Conservation (phyloP, 2,888 invertebrate species). For the Hedychridium roseum region DNA sequence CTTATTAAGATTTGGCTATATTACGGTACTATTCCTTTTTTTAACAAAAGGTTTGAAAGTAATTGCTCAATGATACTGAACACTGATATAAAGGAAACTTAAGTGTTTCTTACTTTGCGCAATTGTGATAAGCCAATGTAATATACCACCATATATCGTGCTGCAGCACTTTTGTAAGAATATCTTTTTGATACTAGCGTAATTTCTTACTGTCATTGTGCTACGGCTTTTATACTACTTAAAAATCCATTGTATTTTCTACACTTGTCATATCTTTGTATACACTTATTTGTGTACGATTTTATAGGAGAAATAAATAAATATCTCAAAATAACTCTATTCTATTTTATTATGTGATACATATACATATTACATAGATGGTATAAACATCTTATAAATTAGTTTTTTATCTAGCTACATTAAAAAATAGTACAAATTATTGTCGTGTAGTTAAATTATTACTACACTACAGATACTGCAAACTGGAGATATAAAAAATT, state of each 20-base stretch:
- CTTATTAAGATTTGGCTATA: too few species aligned
- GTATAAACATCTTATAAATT: too few species aligned
- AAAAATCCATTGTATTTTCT: conserved; percentile 21
- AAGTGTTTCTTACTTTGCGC: conserved; percentile 23
- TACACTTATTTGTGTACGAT: conserved; percentile 31
- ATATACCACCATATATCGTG: conserved; percentile 4
- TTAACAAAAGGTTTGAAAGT: conserved; percentile 13
- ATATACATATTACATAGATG: too few species aligned
- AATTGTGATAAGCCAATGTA: conserved; percentile 32
- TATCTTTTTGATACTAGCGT: conserved; percentile 13
- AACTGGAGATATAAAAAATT: too few species aligned
- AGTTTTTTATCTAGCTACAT: too few species aligned
- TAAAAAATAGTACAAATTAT: too few species aligned
- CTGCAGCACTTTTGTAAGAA: not conserved
- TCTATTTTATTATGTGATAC: too few species aligned
- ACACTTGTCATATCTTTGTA: conserved; percentile 28
- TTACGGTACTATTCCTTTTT: too few species aligned
- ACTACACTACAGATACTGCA: too few species aligned
- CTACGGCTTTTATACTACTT: conserved; percentile 21
- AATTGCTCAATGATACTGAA: conserved; percentile 31
- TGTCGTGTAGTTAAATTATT: too few species aligned
- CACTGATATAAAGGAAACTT: conserved; percentile 17
- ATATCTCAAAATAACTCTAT: conserved; percentile 11
- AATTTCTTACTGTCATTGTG: conserved; percentile 27
- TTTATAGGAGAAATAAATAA: conserved; percentile 24